Evolutionary conservation across 2,888 invertebrate genomes (phyloP), one percentile per base, ranked within the genome.

Genomic region (Tolmerus cingulatus): DNA sequence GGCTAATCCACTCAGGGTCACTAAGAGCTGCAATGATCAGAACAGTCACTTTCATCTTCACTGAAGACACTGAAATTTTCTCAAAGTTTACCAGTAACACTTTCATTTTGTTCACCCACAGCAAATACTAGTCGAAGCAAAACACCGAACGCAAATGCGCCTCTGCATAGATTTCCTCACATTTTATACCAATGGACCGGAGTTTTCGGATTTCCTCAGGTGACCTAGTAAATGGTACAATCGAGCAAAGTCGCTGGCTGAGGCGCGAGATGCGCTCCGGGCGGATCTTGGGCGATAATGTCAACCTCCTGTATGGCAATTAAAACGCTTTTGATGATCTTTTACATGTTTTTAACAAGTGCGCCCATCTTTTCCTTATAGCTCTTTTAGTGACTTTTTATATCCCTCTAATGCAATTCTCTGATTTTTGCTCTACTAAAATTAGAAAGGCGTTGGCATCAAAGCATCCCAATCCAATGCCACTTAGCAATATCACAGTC

Each of bases 1-100:
- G 23, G 87, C 87, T 23, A 88, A 30, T 51, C 86, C 87, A 34
- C 87, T 55, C 51, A 88, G 74, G 43, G 86, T 85, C 27, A 86
- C 87, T 55, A 82, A 76, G 14, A 87, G 23, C 87, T 87, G 77
- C 16, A 82, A 82, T 57, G 57, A 82, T 37, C 34, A 82, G 23
- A 27, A 81, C 66, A 66, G 37, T 82, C 57, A 57, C 57, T 82
- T 78, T 19, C 23, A 2, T 34, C 34, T 43, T 82, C 82, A 82
- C 82, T n/a, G 37, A 30, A 82, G 19, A 34, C 37, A 57, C 57
- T 66, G 16, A 37, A 16, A 12, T 82, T 30, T 81, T 27, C 46
- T 30, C 2, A 66, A 66, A 66, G 12, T 82, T 51, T 82, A 82
- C 82, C 82, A 82, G 57, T 16, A 82, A 57, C 82, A 82, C 82